Percentiles rank a stretch among this genome's conserved stretches.
Evolutionary conservation across 2,113 vertebrate genomes (phyloP).

Genomic region (Mugil cephalus): DNA sequence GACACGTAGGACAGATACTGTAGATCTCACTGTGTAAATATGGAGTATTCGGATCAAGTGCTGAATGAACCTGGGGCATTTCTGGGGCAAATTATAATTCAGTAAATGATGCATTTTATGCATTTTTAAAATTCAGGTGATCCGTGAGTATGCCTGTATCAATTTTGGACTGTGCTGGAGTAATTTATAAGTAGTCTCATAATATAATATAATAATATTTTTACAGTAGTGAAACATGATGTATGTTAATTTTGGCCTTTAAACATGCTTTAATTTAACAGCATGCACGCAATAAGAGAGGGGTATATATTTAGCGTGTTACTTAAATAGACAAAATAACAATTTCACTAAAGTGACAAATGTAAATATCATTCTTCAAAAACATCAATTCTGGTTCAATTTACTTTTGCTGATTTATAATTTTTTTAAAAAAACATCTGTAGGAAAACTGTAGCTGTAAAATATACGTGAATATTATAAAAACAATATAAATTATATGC

Average conservation of each 20-base stretch:
- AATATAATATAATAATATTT: not conserved
- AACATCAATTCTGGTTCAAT: not conserved
- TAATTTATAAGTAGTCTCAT: slow-evolving; percentile 29
- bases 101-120: not conserved
- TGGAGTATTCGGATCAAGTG: slow-evolving; percentile 25
- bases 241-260: not conserved
- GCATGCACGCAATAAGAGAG: no score
- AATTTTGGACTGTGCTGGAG: slow-evolving; percentile 4
- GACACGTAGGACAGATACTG: no score
- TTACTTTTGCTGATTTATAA: not conserved
- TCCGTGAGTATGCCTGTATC: not conserved
- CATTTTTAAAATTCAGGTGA: slow-evolving; percentile 6
- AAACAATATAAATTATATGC: not conserved
- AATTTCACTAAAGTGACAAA: not conserved
- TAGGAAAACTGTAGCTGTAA: not conserved
- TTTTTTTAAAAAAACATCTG: not conserved
- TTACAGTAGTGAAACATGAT: not conserved
- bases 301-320: not conserved
- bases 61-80: slow-evolving; percentile 5
- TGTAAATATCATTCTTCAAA: not conserved
- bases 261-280: not conserved
- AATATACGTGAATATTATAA: not conserved
- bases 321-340: not conserved
- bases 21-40: not conserved
- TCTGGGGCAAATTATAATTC: not conserved